A percentile compares a stretch with the other conserved stretches of the same genome.
Conservation (phyloP, 2,888 invertebrate species). For the Lordiphosa fenestrarum region DNA sequence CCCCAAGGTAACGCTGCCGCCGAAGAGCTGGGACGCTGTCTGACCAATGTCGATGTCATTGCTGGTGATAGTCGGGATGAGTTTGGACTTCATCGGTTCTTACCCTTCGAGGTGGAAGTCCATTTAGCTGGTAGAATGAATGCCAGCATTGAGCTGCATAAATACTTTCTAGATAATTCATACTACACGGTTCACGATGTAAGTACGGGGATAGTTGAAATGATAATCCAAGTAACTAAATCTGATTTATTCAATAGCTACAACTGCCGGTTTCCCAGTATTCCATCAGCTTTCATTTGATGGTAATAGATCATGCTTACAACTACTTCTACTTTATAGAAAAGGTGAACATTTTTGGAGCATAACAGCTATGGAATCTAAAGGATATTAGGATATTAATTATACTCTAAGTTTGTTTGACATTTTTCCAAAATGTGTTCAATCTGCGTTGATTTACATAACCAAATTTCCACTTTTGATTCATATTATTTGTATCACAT, state of each 20-base stretch:
- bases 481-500: constrained; percentile 81
- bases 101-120: constrained; percentile 40
- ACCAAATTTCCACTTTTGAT: constrained; percentile 76
- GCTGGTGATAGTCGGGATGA: constrained; percentile 94
- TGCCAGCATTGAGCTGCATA: constrained; percentile 23
- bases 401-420: constrained; percentile 5
- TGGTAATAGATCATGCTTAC: constrained; percentile 21
- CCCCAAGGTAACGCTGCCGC: constrained; percentile 71
- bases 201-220: constrained; percentile 1
- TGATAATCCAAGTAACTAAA: not conserved
- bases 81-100: constrained; percentile 41
- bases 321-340: constrained; percentile 37
- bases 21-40: constrained; percentile 83
- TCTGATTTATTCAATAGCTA: constrained; percentile 22
- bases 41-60: constrained; percentile 90
- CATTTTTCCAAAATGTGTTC: constrained; percentile 51
- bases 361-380: not conserved
- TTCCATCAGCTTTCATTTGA: constrained; percentile 25
- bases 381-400: not conserved
- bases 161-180: constrained; percentile 31
- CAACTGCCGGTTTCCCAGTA: constrained; percentile 31
- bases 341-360: constrained; percentile 38
- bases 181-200: constrained; percentile 46
- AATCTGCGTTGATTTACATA: constrained; percentile 64
- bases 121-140: constrained; percentile 34